phyloP scores from a whole-genome alignment of 2,888 invertebrate species.

The Plebejus anna region DNA sequence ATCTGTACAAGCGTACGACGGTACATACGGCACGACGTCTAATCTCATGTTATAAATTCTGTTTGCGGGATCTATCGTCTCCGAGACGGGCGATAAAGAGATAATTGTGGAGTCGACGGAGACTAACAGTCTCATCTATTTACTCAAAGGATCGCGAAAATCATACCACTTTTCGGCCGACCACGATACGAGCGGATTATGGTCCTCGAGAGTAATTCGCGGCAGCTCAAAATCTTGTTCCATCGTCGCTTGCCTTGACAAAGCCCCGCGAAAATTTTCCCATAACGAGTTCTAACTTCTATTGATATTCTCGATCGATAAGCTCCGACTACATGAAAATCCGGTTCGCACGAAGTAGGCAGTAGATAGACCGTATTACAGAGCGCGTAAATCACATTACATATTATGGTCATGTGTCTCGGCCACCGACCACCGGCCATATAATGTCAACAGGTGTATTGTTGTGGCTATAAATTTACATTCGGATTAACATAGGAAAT shows the following conservation, averaged over 20 bases:
- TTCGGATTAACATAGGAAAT: not conserved
- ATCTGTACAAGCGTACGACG: not conserved
- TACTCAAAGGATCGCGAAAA: not conserved
- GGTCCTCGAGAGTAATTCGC: not conserved
- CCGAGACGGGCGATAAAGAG: not conserved
- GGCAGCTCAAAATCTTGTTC: not conserved
- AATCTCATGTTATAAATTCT: not conserved
- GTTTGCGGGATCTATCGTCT: not conserved
- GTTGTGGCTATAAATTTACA: constrained; percentile 8
- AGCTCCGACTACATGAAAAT: not conserved
- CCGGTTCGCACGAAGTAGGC: not conserved
- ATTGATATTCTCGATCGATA: not conserved
- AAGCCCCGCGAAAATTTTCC: not conserved
- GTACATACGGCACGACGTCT: not conserved
- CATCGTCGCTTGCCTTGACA: not conserved
- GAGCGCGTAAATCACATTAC: constrained; percentile 8
- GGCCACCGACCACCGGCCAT: not conserved
- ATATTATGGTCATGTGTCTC: constrained; percentile 2
- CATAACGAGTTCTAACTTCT: not conserved
- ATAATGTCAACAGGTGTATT: constrained; percentile 13
- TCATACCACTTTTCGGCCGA: not conserved
- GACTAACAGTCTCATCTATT: not conserved
- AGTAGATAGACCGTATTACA: not conserved
- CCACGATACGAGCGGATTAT: not conserved
- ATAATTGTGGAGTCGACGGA: not conserved